These are phyloP conservation scores for Phortica magna DNA, from an alignment of 2,888 invertebrate species.

Conservation along the genomic window DNA sequence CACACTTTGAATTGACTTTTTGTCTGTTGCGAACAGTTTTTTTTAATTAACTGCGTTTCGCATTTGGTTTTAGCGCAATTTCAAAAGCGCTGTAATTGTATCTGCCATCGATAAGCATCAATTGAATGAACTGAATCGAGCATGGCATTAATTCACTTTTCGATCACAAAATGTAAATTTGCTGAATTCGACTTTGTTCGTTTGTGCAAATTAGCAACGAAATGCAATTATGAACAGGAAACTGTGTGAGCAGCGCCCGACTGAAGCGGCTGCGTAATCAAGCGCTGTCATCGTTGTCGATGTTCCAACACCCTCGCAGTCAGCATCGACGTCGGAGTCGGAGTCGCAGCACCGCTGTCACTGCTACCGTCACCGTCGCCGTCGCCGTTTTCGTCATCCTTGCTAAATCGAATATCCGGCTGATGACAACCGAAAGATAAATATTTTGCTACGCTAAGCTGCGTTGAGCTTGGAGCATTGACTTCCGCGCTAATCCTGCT, in stretches of 20 bases:
- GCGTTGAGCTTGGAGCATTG: not conserved
- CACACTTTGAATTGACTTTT: not conserved
- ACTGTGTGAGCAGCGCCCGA: not conserved
- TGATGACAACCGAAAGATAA: not conserved
- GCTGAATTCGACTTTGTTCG: not conserved
- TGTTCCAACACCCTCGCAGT: too few relatives aligned
- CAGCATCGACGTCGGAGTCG: too few relatives aligned
- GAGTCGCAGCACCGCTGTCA: too few relatives aligned
- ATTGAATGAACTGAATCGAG: not conserved
- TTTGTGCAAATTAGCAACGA: not conserved
- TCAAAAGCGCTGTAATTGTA: not conserved
- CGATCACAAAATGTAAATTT: not conserved
- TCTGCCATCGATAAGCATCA: not conserved
- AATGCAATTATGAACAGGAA: conserved; percentile 10
- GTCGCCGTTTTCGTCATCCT: not conserved
- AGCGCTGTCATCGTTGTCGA: too few relatives aligned
- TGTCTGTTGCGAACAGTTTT: not conserved
- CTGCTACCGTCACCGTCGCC: too few relatives aligned
- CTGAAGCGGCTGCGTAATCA: not conserved
- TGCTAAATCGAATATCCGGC: conserved; percentile 15
- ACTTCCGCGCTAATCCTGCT: not conserved
- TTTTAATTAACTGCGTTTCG: conserved; percentile 2
- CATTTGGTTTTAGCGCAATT: not conserved
- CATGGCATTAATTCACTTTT: conserved; percentile 3
- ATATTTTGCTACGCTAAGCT: not conserved